These are phyloP conservation scores for Rhombomys opimus DNA, from an alignment of 2,113 vertebrate species.

Conservation along the genomic window DNA sequence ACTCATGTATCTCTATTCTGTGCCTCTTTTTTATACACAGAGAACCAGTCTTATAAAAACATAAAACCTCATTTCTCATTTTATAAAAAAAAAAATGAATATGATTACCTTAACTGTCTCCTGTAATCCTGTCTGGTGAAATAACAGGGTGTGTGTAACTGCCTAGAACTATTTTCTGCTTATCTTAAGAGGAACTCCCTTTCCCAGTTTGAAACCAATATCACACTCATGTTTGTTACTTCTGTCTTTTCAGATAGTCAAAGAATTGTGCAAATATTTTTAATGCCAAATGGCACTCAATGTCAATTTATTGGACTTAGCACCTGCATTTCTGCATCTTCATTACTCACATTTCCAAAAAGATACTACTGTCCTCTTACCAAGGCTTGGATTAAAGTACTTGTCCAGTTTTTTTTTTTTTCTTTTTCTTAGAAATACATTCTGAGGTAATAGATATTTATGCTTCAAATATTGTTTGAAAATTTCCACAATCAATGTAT, in stretches of 20 bases:
- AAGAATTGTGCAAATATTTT: neutral
- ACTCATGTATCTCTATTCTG: neutral
- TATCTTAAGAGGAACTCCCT: neutral
- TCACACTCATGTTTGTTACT: neutral
- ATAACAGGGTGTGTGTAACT: neutral
- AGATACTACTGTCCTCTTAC: neutral
- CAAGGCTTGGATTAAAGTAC: neutral
- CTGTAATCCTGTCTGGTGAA: neutral
- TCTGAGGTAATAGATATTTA: neutral
- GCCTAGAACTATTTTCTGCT: neutral
- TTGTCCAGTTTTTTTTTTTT: neutral
- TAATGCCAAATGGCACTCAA: neutral
- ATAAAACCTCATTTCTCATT: neutral
- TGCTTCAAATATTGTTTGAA: neutral
- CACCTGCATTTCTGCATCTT: neutral
- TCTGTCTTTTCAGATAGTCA: neutral
- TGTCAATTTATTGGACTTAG: neutral
- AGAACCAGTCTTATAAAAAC: neutral
- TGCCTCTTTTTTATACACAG: neutral
- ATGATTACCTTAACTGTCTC: neutral
- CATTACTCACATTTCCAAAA: neutral
- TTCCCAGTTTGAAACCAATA: neutral
- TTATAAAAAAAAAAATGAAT: neutral
- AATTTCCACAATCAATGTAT: neutral
- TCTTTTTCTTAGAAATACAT: neutral